Conservation (phyloP, 2,797 vertebrate genomes). For the Vespertilio murinus region DNA sequence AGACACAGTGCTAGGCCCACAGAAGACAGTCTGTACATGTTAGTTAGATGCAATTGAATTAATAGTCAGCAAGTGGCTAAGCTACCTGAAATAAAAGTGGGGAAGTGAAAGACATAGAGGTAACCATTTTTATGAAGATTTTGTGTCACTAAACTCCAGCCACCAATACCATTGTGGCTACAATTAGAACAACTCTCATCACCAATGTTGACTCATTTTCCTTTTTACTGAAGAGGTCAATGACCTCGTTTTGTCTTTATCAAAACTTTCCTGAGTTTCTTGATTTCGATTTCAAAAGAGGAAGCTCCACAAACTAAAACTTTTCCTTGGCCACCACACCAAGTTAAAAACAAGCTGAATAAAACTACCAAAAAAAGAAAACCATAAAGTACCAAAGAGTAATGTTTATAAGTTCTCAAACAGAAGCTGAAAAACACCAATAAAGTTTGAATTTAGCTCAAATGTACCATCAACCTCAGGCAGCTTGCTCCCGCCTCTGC, state of each 20-base stretch:
- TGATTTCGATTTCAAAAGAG: slow-evolving; percentile 61
- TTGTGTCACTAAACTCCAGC: not conserved
- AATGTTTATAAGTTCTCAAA: slow-evolving; percentile 84
- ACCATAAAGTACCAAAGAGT: slow-evolving; percentile 77
- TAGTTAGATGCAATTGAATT: not conserved
- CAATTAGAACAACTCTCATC: slow-evolving; percentile 2
- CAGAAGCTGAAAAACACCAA: slow-evolving; percentile 81
- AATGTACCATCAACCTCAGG: slow-evolving; percentile 80
- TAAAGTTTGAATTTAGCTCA: slow-evolving; percentile 84
- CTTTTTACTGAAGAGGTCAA: not conserved
- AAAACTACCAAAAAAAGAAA: slow-evolving; percentile 68
- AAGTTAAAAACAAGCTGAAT: slow-evolving; percentile 67
- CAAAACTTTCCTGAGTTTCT: not conserved
- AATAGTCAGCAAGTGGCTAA: not conserved
- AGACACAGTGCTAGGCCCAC: not conserved
- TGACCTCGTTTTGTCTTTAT: slow-evolving; percentile 48
- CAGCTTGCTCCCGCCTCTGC: slow-evolving; percentile 55
- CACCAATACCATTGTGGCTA: not conserved
- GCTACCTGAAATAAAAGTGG: not conserved
- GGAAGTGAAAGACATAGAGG: not conserved
- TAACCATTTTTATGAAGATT: not conserved
- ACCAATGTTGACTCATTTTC: not conserved
- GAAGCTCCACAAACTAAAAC: slow-evolving; percentile 1
- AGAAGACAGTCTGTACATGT: not conserved
- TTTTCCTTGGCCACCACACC: slow-evolving; percentile 9